Conservation (phyloP, 2,888 invertebrate species). For the Heliconius cydno region DNA sequence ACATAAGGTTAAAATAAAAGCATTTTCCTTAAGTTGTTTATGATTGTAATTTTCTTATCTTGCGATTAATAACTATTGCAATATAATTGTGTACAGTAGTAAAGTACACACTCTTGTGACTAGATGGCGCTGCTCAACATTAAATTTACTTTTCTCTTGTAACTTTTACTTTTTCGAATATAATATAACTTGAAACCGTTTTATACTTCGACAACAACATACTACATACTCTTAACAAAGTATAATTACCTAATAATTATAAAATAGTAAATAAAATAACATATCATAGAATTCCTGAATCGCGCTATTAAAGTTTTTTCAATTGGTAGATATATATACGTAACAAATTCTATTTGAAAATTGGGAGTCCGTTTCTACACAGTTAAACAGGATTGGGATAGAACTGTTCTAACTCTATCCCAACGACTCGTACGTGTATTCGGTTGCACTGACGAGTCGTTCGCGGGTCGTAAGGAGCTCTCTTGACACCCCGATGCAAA, state of each 20-base stretch:
- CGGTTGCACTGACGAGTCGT: neutral
- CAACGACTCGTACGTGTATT: neutral
- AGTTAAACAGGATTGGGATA: slow-evolving; percentile 60
- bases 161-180: neutral
- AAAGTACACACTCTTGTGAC: neutral
- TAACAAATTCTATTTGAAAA: rapidly evolving
- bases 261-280: neutral
- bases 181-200: neutral
- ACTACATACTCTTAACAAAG: neutral
- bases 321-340: rapidly evolving
- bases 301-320: slow-evolving; percentile 54
- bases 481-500: neutral
- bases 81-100: too few relatives aligned
- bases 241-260: slow-evolving; percentile 1
- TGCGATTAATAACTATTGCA: neutral
- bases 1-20: too few relatives aligned
- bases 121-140: slow-evolving; percentile 11
- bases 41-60: neutral
- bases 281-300: slow-evolving; percentile 45
- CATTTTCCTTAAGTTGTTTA: neutral
- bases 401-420: slow-evolving; percentile 55
- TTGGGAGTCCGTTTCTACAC: slow-evolving; percentile 70
- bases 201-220: neutral
- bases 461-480: neutral
- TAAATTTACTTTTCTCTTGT: neutral